Evolutionary conservation across 2,113 vertebrate species (phyloP).

Genomic region (Corynorhinus townsendii): DNA sequence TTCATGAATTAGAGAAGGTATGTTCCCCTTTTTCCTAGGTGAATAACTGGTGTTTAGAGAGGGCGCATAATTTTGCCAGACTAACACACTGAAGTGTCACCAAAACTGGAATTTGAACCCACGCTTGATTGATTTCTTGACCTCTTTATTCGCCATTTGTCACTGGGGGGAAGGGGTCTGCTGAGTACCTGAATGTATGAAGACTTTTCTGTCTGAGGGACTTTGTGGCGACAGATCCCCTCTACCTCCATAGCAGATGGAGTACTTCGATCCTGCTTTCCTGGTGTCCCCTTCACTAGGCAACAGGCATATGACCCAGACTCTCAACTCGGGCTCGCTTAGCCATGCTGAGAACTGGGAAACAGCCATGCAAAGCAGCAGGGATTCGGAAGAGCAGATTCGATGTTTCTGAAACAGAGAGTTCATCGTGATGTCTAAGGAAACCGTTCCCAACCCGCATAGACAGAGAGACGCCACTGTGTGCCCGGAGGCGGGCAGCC

Average conservation of each 20-base stretch:
- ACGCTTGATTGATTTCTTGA: not conserved
- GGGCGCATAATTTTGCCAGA: not conserved
- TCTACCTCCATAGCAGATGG: not conserved
- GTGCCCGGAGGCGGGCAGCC: not conserved
- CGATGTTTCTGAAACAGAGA: not conserved
- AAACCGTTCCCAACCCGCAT: too few species aligned
- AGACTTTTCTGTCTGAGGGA: not conserved
- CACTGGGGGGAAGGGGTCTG: not conserved
- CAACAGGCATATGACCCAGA: not conserved
- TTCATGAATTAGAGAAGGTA: not conserved
- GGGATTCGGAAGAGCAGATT: not conserved
- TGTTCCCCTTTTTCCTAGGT: not conserved
- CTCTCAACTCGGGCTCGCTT: not conserved
- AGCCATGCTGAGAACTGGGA: not conserved
- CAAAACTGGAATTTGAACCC: not conserved
- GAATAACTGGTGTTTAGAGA: not conserved
- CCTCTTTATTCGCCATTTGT: not conserved
- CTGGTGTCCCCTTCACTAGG: too few species aligned
- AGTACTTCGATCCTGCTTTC: not conserved
- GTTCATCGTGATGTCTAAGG: not conserved
- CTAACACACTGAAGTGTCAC: not conserved
- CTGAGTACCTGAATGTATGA: fast-evolving
- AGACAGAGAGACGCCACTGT: not conserved
- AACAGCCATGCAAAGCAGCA: not conserved
- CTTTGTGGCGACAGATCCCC: too few species aligned